Percentiles rank a stretch among this genome's conserved stretches.
These are phyloP conservation scores for Antechinus stuartii DNA, from an alignment of 2,113 vertebrate species.

Conservation along the genomic window DNA sequence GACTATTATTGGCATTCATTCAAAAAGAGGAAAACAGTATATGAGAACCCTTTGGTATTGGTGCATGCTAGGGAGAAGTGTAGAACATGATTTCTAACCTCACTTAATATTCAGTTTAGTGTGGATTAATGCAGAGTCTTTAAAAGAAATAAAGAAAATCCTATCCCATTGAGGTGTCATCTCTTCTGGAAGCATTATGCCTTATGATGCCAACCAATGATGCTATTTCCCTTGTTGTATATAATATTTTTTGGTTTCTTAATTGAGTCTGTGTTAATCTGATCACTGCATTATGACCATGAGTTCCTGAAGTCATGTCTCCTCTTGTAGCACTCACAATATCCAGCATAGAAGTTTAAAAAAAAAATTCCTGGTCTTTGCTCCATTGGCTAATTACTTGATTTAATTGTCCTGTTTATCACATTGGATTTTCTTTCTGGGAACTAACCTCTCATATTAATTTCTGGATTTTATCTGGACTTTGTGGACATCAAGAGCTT, in stretches of 20 bases:
- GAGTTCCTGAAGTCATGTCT: not conserved
- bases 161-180: not conserved
- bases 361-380: not conserved
- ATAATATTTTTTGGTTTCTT: not conserved
- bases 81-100: not conserved
- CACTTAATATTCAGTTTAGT: not conserved
- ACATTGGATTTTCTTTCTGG: not conserved
- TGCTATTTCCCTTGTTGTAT: not conserved
- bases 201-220: not conserved
- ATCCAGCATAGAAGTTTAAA: not conserved
- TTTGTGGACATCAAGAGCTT: not conserved
- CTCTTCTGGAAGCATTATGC: not conserved
- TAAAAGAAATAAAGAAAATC: not conserved
- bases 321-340: not conserved
- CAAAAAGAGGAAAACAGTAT: not conserved
- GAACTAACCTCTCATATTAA: not conserved
- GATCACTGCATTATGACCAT: not conserved
- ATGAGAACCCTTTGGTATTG: not conserved
- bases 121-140: not conserved
- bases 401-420: not conserved
- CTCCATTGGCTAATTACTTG: not conserved
- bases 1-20: not conserved
- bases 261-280: not conserved
- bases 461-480: not conserved
- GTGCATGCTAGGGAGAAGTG: not conserved